Conservation (phyloP, 1,140 invertebrate genomes). For the Atta cephalotes region DNA sequence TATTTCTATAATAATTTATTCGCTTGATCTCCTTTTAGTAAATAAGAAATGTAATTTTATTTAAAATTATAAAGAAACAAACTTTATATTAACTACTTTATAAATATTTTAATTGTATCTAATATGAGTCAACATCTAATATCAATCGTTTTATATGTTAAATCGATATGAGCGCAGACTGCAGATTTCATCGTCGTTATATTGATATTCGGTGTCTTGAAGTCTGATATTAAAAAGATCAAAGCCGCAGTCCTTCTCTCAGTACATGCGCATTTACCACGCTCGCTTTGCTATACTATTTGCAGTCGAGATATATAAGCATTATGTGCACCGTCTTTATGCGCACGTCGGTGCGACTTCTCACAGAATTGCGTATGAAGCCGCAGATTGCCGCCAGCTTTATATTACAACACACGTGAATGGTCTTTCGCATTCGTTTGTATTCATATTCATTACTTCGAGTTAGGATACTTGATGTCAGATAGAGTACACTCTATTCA, state of each 20-base stretch:
- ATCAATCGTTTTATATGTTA: slow-evolving; percentile 1
- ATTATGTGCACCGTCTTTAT: slow-evolving; percentile 58
- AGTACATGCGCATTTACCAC: slow-evolving; percentile 38
- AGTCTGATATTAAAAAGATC: slow-evolving; percentile 64
- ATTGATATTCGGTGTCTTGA: slow-evolving; percentile 49
- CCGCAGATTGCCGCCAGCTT: slow-evolving; percentile 34
- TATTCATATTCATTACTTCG: slow-evolving; percentile 38
- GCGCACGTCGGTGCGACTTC: slow-evolving; percentile 35
- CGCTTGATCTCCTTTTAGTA: no score
- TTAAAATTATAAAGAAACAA: neutral
- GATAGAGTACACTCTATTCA: neutral
- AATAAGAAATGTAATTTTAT: no score
- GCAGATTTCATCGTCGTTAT: slow-evolving; percentile 8
- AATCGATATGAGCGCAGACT: slow-evolving; percentile 26
- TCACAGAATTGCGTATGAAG: slow-evolving; percentile 38
- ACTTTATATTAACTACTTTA: neutral
- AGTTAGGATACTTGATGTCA: neutral
- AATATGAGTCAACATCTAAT: neutral
- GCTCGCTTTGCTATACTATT: slow-evolving; percentile 57
- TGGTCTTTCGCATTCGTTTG: slow-evolving; percentile 42
- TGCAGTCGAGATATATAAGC: slow-evolving; percentile 36
- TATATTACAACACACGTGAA: slow-evolving; percentile 34
- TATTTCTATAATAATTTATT: no score
- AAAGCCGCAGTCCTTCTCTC: slow-evolving; percentile 36
- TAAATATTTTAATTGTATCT: slow-evolving; percentile 5